A percentile compares a stretch with the other conserved stretches of the same genome.
phyloP scores from a whole-genome alignment of 1,140 invertebrate species.

The Dendrolimus punctatus region DNA sequence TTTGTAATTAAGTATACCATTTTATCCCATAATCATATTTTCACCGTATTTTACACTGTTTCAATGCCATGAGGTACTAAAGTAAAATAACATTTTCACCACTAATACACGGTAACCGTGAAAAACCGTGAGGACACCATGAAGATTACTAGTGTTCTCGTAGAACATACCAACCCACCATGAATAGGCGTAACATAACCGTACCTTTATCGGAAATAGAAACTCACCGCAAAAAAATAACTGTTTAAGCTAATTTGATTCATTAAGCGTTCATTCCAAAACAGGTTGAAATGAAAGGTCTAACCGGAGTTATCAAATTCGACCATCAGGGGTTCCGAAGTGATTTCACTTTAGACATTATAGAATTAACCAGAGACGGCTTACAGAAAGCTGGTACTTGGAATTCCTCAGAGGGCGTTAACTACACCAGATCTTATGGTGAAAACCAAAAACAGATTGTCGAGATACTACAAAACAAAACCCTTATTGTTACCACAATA shows the following conservation, averaged over 20 bases:
- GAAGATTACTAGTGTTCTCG: too few relatives aligned
- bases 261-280: conserved; percentile 2
- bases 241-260: not conserved
- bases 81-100: too few relatives aligned
- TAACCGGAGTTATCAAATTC: conserved; percentile 95
- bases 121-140: too few relatives aligned
- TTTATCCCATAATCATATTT: too few relatives aligned
- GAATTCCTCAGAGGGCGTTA: conserved; percentile 90
- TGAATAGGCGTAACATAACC: too few relatives aligned
- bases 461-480: conserved; percentile 92
- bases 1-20: too few relatives aligned
- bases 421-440: conserved; percentile 90
- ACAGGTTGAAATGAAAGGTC: conserved; percentile 91
- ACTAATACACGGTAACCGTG: too few relatives aligned
- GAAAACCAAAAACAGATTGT: conserved; percentile 89
- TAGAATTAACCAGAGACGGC: conserved; percentile 88
- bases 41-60: too few relatives aligned
- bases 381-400: conserved; percentile 89
- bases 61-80: too few relatives aligned
- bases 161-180: too few relatives aligned
- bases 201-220: too few relatives aligned
- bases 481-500: conserved; percentile 92
- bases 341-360: conserved; percentile 92
- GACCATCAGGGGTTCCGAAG: conserved; percentile 94
- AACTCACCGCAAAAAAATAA: not conserved